Evolutionary conservation across 2,113 vertebrate genomes (phyloP).

Genomic region (Ploceus nigricollis): DNA sequence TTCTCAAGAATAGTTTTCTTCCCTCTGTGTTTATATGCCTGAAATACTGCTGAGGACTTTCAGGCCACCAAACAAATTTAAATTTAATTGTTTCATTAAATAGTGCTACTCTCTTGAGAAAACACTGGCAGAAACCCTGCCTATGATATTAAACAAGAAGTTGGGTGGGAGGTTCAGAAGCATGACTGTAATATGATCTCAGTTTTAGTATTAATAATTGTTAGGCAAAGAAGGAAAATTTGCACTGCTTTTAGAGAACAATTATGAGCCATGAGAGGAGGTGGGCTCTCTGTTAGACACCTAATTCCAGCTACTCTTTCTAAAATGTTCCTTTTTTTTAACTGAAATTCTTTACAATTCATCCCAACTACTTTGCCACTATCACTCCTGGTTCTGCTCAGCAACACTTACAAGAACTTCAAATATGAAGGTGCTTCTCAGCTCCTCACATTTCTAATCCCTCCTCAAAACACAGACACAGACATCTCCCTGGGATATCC

Average conservation of each 20-base stretch:
- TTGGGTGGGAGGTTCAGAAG: background rate
- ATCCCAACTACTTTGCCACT: background rate
- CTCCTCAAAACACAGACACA: background rate
- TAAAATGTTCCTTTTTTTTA: background rate
- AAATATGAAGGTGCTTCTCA: background rate
- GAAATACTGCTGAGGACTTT: conserved; percentile 30
- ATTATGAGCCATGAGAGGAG: background rate
- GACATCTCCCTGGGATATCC: background rate
- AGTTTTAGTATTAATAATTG: background rate
- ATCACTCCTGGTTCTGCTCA: background rate
- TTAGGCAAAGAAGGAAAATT: background rate
- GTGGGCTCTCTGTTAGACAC: background rate
- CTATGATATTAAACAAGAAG: conserved; percentile 25
- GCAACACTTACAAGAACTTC: background rate
- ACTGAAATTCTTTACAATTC: background rate
- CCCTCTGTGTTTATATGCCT: background rate
- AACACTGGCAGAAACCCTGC: background rate
- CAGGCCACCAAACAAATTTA: conserved; percentile 46
- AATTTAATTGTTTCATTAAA: conserved; percentile 53
- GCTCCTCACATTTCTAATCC: background rate
- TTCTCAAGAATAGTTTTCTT: conserved; percentile 27
- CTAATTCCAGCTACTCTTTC: background rate
- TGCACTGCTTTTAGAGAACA: background rate
- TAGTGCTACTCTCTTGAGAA: background rate
- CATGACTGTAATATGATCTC: background rate